phyloP scores from a whole-genome alignment of 2,888 invertebrate genomes.

The Andricus curvator region DNA sequence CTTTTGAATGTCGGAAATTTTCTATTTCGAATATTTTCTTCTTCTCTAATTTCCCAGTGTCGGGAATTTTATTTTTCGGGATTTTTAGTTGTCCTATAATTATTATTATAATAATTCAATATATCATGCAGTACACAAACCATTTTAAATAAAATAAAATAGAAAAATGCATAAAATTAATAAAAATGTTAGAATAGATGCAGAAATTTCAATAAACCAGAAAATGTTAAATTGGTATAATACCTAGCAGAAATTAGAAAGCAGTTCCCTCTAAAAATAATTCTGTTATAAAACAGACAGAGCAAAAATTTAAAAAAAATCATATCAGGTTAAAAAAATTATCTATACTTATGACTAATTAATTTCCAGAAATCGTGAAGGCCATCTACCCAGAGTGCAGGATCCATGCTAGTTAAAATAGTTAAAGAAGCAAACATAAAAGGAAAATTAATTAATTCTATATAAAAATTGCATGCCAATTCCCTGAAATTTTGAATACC shows the following conservation, averaged over 20 bases:
- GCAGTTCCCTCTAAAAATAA: not conserved
- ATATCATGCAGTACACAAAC: not conserved
- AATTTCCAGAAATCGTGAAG: constrained; percentile 6
- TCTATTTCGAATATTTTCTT: too few species aligned
- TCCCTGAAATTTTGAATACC: constrained; percentile 70
- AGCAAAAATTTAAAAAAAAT: not conserved
- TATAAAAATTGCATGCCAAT: constrained; percentile 17
- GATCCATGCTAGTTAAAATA: constrained; percentile 13
- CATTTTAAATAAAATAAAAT: not conserved
- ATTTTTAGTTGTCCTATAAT: too few species aligned
- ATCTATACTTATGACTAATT: constrained; percentile 10
- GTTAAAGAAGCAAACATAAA: not conserved
- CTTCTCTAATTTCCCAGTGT: too few species aligned
- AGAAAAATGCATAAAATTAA: not conserved
- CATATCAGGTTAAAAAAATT: constrained; percentile 11
- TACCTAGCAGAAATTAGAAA: not conserved
- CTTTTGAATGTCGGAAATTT: too few species aligned
- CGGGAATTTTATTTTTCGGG: too few species aligned
- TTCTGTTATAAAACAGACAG: not conserved
- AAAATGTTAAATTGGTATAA: too few species aligned
- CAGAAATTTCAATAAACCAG: not conserved
- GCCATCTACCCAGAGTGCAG: constrained; percentile 12
- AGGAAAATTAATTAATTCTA: not conserved
- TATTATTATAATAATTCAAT: not conserved
- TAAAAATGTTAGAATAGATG: not conserved